A percentile compares a stretch with the other conserved stretches of the same genome.
These are phyloP conservation scores for Acleris emargana DNA, from an alignment of 2,888 invertebrate genomes.

Conservation along the genomic window DNA sequence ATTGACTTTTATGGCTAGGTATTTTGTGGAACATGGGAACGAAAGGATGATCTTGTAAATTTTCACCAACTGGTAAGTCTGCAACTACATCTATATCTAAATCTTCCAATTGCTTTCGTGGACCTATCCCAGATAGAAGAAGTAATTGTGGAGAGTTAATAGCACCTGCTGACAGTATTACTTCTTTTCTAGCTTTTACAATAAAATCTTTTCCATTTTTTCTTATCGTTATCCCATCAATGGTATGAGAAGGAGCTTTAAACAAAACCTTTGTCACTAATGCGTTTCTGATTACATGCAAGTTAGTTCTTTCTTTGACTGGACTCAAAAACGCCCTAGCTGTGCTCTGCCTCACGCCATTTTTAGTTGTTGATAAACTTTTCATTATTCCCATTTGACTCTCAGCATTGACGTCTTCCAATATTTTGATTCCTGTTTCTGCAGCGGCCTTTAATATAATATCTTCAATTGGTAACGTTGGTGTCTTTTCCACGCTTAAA, in stretches of 20 bases:
- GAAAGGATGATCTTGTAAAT: constrained; percentile 79
- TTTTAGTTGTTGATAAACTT: constrained; percentile 68
- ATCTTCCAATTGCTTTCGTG: constrained; percentile 62
- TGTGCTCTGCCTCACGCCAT: constrained; percentile 76
- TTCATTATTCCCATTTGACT: constrained; percentile 77
- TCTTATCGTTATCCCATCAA: constrained; percentile 66
- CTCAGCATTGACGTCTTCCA: constrained; percentile 67
- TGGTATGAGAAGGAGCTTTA: constrained; percentile 69
- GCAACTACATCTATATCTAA: constrained; percentile 64
- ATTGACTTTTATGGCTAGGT: constrained; percentile 47
- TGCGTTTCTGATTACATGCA: constrained; percentile 77
- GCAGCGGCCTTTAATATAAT: constrained; percentile 63
- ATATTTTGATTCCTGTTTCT: constrained; percentile 67
- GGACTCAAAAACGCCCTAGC: constrained; percentile 79
- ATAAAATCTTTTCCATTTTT: constrained; percentile 60
- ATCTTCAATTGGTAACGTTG: constrained; percentile 48
- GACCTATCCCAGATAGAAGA: constrained; percentile 81
- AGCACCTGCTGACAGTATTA: constrained; percentile 77
- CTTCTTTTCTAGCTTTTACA: constrained; percentile 71
- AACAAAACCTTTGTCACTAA: constrained; percentile 81
- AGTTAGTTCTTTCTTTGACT: constrained; percentile 63
- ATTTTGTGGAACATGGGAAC: constrained; percentile 63
- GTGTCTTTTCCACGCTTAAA: constrained; percentile 60
- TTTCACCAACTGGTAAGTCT: constrained; percentile 78
- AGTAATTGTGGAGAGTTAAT: constrained; percentile 80